These are phyloP conservation scores for Heliconius himera DNA, from an alignment of 1,140 invertebrate genomes.

Conservation along the genomic window DNA sequence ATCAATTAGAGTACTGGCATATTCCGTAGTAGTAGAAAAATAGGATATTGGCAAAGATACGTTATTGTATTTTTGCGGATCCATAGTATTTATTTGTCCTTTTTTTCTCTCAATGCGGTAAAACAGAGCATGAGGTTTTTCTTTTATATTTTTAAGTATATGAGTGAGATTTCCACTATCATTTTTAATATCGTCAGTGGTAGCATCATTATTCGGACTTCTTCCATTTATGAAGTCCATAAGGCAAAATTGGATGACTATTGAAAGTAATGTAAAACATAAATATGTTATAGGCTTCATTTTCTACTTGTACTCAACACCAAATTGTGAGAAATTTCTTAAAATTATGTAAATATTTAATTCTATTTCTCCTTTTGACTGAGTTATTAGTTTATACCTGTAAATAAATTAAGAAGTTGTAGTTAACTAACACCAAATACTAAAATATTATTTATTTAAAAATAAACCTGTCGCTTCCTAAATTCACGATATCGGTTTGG, in stretches of 20 bases:
- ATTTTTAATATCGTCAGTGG: slow-evolving; percentile 14
- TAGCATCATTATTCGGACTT: slow-evolving; percentile 15
- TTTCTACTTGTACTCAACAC: slow-evolving; percentile 85
- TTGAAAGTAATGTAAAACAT: slow-evolving; percentile 64
- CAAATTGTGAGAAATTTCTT: slow-evolving; percentile 92
- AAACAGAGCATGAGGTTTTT: slow-evolving; percentile 63
- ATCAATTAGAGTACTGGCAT: slow-evolving; percentile 56
- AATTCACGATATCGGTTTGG: slow-evolving; percentile 87
- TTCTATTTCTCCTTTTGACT: slow-evolving; percentile 88
- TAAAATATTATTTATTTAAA: slow-evolving; percentile 8
- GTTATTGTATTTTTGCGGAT: slow-evolving; percentile 46
- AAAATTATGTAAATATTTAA: slow-evolving; percentile 87
- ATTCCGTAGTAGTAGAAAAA: slow-evolving; percentile 50
- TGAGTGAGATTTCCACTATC: slow-evolving; percentile 36
- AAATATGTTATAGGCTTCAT: slow-evolving; percentile 69
- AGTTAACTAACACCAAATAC: slow-evolving; percentile 21
- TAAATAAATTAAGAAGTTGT: background rate
- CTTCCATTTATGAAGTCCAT: slow-evolving; percentile 63
- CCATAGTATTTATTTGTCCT: slow-evolving; percentile 33
- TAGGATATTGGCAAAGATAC: slow-evolving; percentile 38
- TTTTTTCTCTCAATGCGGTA: slow-evolving; percentile 49
- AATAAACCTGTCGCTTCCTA: slow-evolving; percentile 84
- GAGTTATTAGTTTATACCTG: slow-evolving; percentile 88
- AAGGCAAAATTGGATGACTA: slow-evolving; percentile 71
- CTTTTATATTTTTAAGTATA: slow-evolving; percentile 49